These are phyloP conservation scores for Syrista parreyssii DNA, from an alignment of 2,888 invertebrate genomes.

Conservation along the genomic window DNA sequence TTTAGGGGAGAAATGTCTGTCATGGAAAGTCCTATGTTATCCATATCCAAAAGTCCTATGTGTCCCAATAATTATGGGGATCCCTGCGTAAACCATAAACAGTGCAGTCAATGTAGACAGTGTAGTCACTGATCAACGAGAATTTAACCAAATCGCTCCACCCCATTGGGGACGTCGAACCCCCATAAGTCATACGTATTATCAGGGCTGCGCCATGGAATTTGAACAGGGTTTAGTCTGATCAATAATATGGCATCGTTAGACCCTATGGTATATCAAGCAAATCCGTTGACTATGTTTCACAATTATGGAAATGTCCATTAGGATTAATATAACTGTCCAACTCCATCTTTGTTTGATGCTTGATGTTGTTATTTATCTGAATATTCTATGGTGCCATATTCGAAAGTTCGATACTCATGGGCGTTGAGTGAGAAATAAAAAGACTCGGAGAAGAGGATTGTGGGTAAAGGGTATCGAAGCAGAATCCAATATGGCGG, in stretches of 20 bases:
- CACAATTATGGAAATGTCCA: constrained; percentile 42
- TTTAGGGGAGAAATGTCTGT: background rate
- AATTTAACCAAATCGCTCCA: constrained; percentile 16
- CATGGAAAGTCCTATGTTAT: background rate
- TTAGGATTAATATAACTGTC: constrained; percentile 25
- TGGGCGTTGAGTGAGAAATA: background rate
- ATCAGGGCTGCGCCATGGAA: constrained; percentile 28
- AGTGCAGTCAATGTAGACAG: background rate
- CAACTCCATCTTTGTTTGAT: background rate
- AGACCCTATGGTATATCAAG: constrained; percentile 41
- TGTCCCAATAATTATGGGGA: background rate
- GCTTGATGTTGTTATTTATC: background rate
- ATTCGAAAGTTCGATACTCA: background rate
- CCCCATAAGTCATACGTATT: background rate
- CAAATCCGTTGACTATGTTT: constrained; percentile 37
- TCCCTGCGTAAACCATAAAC: background rate
- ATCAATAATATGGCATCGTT: constrained; percentile 54
- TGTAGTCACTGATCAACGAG: background rate
- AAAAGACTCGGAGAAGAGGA: background rate
- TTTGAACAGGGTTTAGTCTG: constrained; percentile 50
- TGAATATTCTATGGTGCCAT: background rate
- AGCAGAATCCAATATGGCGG: background rate
- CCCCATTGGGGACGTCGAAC: constrained; percentile 16
- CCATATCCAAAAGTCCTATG: too few relatives aligned
- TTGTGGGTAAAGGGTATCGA: background rate